Percentiles rank a stretch among this genome's conserved stretches.
phyloP scores from a whole-genome alignment of 2,113 vertebrate species.

The Alectura lathami region DNA sequence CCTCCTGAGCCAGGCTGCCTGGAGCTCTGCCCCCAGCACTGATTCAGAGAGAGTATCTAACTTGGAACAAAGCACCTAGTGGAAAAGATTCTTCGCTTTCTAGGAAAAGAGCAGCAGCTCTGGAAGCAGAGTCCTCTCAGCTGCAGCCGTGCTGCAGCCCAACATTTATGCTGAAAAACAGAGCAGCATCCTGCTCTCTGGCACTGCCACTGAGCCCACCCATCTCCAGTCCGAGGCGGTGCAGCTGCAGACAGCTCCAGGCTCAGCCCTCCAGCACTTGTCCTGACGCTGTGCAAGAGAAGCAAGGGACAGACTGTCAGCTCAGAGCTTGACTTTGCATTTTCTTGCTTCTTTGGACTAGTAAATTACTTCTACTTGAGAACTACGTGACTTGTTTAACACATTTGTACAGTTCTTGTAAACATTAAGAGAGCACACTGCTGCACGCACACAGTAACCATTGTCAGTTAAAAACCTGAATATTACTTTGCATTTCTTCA shows the following conservation, averaged over 20 bases:
- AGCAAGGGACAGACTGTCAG: not conserved
- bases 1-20: not conserved
- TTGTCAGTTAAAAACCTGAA: not conserved
- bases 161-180: too few relatives aligned
- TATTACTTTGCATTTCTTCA: not conserved
- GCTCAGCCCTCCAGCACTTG: not conserved
- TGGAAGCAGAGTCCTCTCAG: not conserved
- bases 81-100: not conserved
- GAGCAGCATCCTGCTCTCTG: accelerated
- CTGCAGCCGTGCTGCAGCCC: not conserved
- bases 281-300: not conserved
- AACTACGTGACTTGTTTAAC: not conserved
- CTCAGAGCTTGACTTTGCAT: not conserved
- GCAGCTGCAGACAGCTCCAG: not conserved
- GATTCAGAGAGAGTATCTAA: accelerated
- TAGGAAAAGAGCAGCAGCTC: not conserved
- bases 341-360: constrained; percentile 8
- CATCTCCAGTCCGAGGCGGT: not conserved
- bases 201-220: not conserved
- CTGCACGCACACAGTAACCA: not conserved
- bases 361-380: not conserved
- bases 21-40: not conserved
- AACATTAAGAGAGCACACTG: not conserved
- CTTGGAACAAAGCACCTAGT: not conserved
- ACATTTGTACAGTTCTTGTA: not conserved